These are phyloP conservation scores for Pollenia amentaria DNA, from an alignment of 2,888 invertebrate species.

Conservation along the genomic window DNA sequence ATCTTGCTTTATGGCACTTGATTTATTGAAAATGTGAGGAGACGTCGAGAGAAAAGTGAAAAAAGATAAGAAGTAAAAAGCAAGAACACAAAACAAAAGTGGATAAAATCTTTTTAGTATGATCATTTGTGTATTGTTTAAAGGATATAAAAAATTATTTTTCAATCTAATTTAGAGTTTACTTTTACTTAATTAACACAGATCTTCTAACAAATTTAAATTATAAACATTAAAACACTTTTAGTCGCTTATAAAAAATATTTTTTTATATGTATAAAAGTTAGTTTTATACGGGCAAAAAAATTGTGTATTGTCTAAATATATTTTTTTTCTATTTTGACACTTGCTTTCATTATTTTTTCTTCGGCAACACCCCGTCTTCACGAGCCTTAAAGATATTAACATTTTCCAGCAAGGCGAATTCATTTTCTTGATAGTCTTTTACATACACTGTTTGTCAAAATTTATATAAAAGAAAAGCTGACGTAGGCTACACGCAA, in stretches of 20 bases:
- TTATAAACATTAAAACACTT: neutral
- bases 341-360: slow-evolving; percentile 36
- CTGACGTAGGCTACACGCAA: too few species aligned
- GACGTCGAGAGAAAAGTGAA: slow-evolving; percentile 16
- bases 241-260: neutral
- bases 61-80: slow-evolving; percentile 2
- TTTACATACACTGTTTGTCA: too few species aligned
- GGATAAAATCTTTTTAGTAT: neutral
- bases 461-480: too few species aligned
- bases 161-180: neutral
- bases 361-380: neutral
- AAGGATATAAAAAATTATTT: slow-evolving; percentile 5
- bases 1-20: slow-evolving; percentile 47
- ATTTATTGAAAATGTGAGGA: slow-evolving; percentile 14
- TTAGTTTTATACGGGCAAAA: slow-evolving; percentile 13
- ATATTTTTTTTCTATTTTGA: slow-evolving; percentile 9
- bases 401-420: slow-evolving; percentile 16
- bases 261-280: neutral
- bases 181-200: too few species aligned
- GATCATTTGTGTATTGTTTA: too few species aligned
- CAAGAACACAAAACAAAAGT: slow-evolving; percentile 18
- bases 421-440: too few species aligned
- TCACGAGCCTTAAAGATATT: neutral
- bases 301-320: slow-evolving; percentile 56
- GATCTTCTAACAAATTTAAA: neutral